Evolutionary conservation across 2,888 invertebrate species (phyloP), one percentile per base, ranked within the genome.

Genomic region (Nezara viridula): DNA sequence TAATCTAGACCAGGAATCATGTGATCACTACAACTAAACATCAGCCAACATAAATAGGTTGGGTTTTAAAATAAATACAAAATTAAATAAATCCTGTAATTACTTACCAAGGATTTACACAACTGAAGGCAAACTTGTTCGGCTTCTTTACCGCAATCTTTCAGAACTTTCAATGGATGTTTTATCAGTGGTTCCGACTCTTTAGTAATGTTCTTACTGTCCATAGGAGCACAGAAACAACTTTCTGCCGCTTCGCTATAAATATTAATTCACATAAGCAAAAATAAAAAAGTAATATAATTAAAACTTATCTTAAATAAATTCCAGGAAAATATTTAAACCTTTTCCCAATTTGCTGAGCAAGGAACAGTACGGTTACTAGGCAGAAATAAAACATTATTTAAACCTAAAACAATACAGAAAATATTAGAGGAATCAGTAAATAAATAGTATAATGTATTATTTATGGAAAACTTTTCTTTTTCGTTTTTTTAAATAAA

Each of bases 121-220:
- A 86, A 16, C 16, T 40, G 24, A 2, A 21, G 7, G 40, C 86
- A 86, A 32, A 40, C 19, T n/a, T 37, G 21, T 37, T n/a, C 37
- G 3, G 37, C 86, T 49, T 52, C 47, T 55, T 86, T 47, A 24
- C 55, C 86, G 40, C 86, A 86, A 32, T 50, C 55, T 21, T 50
- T 86, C 50, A 86, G 24, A 86, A 86, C 37, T 12, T 86, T 50
- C 50, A 86, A 86, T 9, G 86, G 50, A 10, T 86, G 50, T 37
- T 19, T 10, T 16, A 86, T 44, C 9, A 86, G 55, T 24, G 55
- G 86, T 52, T 55, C 37, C 21, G 50, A 52, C 12, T 24, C 50
- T 24, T 86, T 86, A 14, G 47, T 55, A 0, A 86, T n/a, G 47
- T 50, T 50, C 12, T 32, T 32, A 16, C 19, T 86, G 0, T 86